Percentiles rank a stretch among this genome's conserved stretches.
phyloP scores from a whole-genome alignment of 2,113 vertebrate species.

The Zosterops borbonicus region DNA sequence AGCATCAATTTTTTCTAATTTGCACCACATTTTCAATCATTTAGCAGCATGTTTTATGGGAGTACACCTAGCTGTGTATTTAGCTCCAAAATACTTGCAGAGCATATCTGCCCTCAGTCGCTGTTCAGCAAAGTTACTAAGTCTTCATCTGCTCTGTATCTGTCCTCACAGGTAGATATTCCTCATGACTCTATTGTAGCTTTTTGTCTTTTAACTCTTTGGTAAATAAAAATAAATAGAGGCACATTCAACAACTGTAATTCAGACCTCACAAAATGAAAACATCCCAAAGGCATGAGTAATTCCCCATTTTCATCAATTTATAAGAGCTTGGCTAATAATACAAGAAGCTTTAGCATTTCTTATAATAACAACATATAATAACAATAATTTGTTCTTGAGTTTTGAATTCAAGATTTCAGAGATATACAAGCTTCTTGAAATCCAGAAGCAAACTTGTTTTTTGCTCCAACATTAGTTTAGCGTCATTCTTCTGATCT shows the following conservation, averaged over 20 bases:
- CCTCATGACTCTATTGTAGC: background rate
- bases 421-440: background rate
- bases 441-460: background rate
- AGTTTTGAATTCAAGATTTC: background rate
- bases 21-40: background rate
- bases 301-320: background rate
- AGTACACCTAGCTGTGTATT: background rate
- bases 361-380: background rate
- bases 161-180: background rate
- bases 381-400: background rate
- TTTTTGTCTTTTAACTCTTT: background rate
- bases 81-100: background rate
- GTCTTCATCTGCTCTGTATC: background rate
- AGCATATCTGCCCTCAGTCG: background rate
- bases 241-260: background rate
- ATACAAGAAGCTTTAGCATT: background rate
- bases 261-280: background rate
- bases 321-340: background rate
- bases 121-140: background rate
- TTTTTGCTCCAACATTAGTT: background rate
- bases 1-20: background rate
- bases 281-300: background rate
- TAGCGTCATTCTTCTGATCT: background rate
- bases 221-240: background rate
- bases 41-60: background rate